Conservation (phyloP, 1,140 invertebrate genomes). For the Brachionus paranguensis region DNA sequence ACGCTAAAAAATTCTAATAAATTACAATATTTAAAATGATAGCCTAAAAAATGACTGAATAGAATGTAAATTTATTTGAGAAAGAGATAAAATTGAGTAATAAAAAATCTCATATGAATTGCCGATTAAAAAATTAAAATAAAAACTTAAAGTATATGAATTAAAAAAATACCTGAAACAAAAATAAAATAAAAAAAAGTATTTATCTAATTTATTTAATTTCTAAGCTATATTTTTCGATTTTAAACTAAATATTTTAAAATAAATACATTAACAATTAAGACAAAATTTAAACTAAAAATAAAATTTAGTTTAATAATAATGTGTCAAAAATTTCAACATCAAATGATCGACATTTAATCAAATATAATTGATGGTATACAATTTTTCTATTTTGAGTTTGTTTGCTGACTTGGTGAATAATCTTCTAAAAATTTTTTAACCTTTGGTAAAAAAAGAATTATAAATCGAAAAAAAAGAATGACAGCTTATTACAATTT, state of each 20-base stretch:
- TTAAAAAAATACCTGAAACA: not conserved
- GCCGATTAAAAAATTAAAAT: no score
- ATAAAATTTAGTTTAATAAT: not conserved
- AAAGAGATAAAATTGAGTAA: no score
- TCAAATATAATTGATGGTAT: not conserved
- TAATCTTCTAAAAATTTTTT: constrained; percentile 22
- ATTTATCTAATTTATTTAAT: not conserved
- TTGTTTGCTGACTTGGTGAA: not conserved
- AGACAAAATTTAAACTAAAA: not conserved
- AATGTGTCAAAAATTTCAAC: not conserved
- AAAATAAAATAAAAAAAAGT: not conserved
- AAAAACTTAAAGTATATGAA: no score
- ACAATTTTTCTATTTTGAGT: not conserved
- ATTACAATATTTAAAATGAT: not conserved
- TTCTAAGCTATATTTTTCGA: not conserved
- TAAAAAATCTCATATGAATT: no score
- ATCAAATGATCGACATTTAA: not conserved
- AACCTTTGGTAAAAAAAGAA: not conserved
- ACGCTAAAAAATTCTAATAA: not conserved
- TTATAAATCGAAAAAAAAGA: not conserved
- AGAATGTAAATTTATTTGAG: no score
- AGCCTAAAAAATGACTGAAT: not conserved
- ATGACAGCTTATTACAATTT: constrained; percentile 15
- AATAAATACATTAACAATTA: constrained; percentile 29
- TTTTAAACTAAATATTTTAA: not conserved